These are phyloP conservation scores for Psix sp. DNA, from an alignment of 1,140 invertebrate genomes.

Conservation along the genomic window DNA sequence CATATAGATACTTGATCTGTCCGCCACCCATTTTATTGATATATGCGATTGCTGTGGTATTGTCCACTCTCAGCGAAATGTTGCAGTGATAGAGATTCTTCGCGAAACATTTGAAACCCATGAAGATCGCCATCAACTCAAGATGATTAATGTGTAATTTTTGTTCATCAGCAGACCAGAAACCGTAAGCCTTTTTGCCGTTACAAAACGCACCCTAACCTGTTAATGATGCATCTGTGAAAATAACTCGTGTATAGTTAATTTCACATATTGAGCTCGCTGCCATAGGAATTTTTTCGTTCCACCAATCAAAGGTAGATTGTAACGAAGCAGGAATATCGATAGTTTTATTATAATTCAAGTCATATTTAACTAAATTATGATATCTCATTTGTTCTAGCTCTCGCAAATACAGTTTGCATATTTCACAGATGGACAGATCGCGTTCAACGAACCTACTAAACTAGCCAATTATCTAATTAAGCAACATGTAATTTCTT, in stretches of 20 bases:
- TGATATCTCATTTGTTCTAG: neutral
- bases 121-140: constrained; percentile 2
- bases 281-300: neutral
- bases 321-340: neutral
- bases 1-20: neutral
- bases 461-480: constrained; percentile 7
- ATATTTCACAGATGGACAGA: neutral
- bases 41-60: constrained; percentile 1
- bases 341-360: neutral
- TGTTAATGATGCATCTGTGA: constrained; percentile 3
- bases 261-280: neutral
- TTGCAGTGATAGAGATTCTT: neutral
- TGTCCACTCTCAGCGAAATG: neutral
- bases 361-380: neutral
- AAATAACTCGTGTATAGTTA: neutral
- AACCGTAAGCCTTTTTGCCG: neutral
- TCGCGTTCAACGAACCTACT: neutral
- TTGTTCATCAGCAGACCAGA: constrained; percentile 4
- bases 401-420: neutral
- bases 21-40: constrained; percentile 5
- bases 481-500: constrained; percentile 4
- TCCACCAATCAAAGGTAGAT: constrained; percentile 6
- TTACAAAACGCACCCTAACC: constrained; percentile 14
- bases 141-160: neutral
- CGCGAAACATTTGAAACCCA: constrained; percentile 3